Base-by-base conservation (phyloP, 2,888 invertebrate species). In the Sarcophaga carnaria region DNA sequence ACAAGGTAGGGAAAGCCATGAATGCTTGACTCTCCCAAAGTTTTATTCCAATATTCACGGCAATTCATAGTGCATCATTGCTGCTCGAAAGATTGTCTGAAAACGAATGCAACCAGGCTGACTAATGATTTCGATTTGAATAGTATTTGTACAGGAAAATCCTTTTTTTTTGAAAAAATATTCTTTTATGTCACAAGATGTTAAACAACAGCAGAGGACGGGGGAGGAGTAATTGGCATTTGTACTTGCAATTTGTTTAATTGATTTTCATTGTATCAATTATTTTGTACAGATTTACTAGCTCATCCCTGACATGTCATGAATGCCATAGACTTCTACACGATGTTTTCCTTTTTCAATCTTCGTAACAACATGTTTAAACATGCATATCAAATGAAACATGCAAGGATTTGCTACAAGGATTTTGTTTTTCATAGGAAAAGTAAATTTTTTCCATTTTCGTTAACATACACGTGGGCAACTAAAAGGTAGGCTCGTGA, bases 1-100 rank as follows among this genome's bases (percentile, higher is more conserved):
- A 89, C 90, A 83, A 92, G 77, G 85, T 93, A 93, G 0, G 91
- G 90, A 83, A 92, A 90, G 0, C 92, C 93, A 89, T 93, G 93
- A 14, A 93, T 89, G 6, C 92, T 89, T 1, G 91, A 90, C 37
- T 91, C 91, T 67, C 90, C 88, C 76, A 91, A 90, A 25, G 90
- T 89, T 60, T 90, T 90, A 10, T 72, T 74, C 66, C 87, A 72
- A 74, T 84, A 89, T 37, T 86, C 71, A 25, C 74, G 78, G 10
- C 84, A 88, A 20, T 89, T 87, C 89, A 89, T 89, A 4, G 1
- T 45, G 47, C n/a, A 10, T 11, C 27, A 25, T 14, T 37, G 0
- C 45, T 49, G 10, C 49, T 20, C 20, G 37, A 4, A 8, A 14
- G 27, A 10, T 54, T 17, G 2, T 37, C 60, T 17, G 25, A 37